These are phyloP conservation scores for Chironomus tentans DNA, from an alignment of 2,888 invertebrate species.

Conservation along the genomic window DNA sequence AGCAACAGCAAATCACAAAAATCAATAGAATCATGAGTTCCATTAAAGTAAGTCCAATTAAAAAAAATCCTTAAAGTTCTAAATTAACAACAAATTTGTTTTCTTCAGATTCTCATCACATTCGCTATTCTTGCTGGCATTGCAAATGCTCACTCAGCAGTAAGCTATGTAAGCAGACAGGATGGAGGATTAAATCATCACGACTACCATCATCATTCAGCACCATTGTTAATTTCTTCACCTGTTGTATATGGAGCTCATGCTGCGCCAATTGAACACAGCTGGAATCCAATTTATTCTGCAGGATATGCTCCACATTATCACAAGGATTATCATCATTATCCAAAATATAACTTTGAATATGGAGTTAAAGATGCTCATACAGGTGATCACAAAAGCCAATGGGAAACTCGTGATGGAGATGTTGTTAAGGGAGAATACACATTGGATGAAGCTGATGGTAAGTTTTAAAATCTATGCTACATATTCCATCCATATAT, in stretches of 20 bases:
- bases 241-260: not conserved
- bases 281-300: not conserved
- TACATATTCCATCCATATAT: too few species aligned
- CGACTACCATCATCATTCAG: not conserved
- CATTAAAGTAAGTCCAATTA: not conserved
- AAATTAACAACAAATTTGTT: not conserved
- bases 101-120: not conserved
- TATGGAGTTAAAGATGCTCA: constrained; percentile 45
- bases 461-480: constrained; percentile 29
- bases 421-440: constrained; percentile 43
- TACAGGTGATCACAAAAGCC: constrained; percentile 44
- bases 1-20: not conserved
- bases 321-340: constrained; percentile 20
- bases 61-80: not conserved
- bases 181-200: not conserved
- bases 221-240: not conserved
- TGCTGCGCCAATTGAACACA: not conserved
- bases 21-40: not conserved
- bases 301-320: not conserved
- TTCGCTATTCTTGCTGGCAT: not conserved
- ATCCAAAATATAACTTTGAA: constrained; percentile 44
- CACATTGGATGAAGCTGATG: constrained; percentile 44
- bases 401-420: constrained; percentile 46
- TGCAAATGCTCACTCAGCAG: not conserved
- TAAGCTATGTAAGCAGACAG: not conserved